phyloP scores from a whole-genome alignment of 2,113 vertebrate species.

The Suricata suricatta region DNA sequence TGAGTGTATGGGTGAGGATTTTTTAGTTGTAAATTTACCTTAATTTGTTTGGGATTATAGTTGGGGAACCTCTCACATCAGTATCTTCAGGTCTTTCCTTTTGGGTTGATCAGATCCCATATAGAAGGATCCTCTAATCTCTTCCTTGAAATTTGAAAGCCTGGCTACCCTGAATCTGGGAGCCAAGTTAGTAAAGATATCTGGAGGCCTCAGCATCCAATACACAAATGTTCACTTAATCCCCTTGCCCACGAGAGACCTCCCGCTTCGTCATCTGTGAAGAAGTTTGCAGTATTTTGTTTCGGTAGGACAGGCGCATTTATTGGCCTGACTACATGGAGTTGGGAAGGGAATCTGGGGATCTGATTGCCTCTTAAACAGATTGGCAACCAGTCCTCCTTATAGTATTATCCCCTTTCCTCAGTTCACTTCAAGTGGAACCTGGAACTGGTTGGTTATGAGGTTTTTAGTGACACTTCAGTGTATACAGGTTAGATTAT shows the following conservation, averaged over 20 bases:
- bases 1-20: neutral
- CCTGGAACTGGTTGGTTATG: neutral
- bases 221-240: neutral
- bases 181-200: neutral
- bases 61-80: neutral
- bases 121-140: neutral
- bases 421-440: neutral
- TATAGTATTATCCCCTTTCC: neutral
- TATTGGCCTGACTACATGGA: neutral
- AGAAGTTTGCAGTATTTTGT: conserved; percentile 7
- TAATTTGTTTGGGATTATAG: neutral
- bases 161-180: neutral
- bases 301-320: neutral
- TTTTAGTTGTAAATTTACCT: neutral
- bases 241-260: neutral
- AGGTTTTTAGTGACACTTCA: neutral
- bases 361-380: neutral
- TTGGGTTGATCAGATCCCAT: neutral
- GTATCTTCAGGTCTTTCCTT: conserved; percentile 14
- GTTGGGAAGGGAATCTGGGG: neutral
- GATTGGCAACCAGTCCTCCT: neutral
- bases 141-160: neutral
- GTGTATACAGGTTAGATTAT: neutral
- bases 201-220: neutral
- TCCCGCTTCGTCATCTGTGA: neutral